phyloP scores from a whole-genome alignment of 2,888 invertebrate species.

The Tipula vernalis region DNA sequence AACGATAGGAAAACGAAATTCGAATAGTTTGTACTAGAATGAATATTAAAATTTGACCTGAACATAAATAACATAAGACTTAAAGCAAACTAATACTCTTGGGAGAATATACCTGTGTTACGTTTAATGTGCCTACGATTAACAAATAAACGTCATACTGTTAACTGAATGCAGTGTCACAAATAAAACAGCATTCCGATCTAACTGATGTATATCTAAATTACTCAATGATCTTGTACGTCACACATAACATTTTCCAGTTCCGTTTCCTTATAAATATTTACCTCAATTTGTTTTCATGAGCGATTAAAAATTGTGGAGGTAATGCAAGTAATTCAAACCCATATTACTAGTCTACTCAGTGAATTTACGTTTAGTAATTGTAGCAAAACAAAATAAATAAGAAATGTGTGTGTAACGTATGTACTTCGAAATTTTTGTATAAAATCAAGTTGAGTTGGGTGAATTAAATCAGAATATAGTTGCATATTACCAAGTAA shows the following conservation, averaged over 20 bases:
- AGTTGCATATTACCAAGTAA: neutral
- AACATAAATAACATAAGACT: no score
- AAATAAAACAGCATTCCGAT: no score
- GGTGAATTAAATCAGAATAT: neutral
- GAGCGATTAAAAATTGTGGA: neutral
- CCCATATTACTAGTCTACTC: neutral
- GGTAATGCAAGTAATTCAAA: neutral
- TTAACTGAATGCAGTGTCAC: no score
- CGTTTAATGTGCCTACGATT: no score
- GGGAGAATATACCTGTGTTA: no score
- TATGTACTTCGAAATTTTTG: neutral
- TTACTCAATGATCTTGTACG: no score
- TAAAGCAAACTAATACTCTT: no score
- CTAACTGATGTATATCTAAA: no score
- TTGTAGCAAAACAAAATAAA: neutral
- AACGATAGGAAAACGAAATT: no score
- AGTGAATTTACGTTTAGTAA: neutral
- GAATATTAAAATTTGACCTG: no score
- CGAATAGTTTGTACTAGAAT: no score
- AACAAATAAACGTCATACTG: no score
- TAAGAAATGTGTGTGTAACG: neutral
- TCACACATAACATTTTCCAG: neutral
- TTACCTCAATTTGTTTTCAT: neutral
- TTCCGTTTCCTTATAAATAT: neutral
- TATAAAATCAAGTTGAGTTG: neutral